These are phyloP conservation scores for Cerceris ruficornis DNA, from an alignment of 2,888 invertebrate species.

Conservation along the genomic window DNA sequence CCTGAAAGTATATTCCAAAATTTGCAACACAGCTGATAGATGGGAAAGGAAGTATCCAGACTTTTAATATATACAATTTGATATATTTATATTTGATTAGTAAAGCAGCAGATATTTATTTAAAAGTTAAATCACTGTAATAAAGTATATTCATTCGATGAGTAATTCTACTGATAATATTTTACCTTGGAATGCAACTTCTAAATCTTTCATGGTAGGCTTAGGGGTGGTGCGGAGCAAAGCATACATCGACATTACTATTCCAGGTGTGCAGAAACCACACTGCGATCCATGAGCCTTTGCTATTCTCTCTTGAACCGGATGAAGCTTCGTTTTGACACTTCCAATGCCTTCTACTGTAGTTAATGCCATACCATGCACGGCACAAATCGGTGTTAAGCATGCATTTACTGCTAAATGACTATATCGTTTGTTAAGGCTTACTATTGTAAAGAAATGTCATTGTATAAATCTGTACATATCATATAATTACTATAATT, in stretches of 20 bases:
- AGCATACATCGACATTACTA: constrained; percentile 98
- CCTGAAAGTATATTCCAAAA: constrained; percentile 76
- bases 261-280: constrained; percentile 97
- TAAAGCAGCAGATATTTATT: neutral
- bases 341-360: constrained; percentile 97
- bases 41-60: neutral
- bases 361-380: constrained; percentile 94
- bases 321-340: constrained; percentile 89
- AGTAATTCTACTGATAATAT: no score
- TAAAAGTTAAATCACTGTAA: neutral
- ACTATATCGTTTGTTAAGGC: constrained; percentile 79
- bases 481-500: no score
- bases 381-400: constrained; percentile 91
- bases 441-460: neutral
- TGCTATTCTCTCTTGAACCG: constrained; percentile 93
- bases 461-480: neutral
- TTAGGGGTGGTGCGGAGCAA: constrained; percentile 88
- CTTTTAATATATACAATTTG: neutral
- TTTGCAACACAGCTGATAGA: neutral
- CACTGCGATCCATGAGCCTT: constrained; percentile 97
- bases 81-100: neutral
- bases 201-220: constrained; percentile 90
- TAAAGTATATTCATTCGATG: neutral
- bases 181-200: constrained; percentile 90
- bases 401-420: constrained; percentile 95